Conservation (phyloP, 2,888 invertebrate genomes). For the Mermis nigrescens region DNA sequence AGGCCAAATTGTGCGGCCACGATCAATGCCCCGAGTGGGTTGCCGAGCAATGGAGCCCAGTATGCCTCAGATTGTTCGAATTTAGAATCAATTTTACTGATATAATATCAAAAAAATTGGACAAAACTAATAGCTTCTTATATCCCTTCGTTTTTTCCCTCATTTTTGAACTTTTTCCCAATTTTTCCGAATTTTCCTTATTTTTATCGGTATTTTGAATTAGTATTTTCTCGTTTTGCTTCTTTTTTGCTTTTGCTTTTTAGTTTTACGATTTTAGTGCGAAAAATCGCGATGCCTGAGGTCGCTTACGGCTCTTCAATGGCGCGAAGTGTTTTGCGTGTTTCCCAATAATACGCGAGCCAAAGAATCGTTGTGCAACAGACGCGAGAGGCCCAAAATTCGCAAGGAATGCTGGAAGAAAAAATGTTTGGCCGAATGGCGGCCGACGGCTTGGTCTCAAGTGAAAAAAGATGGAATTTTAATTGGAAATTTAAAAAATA, state of each 20-base stretch:
- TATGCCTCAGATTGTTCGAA: too few species aligned
- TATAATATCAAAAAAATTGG: too few species aligned
- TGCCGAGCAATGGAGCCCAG: slow-evolving; percentile 25
- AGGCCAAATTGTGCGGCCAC: slow-evolving; percentile 19
- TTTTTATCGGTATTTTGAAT: too few species aligned
- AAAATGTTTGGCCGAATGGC: slow-evolving; percentile 55
- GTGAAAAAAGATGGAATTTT: slow-evolving; percentile 39
- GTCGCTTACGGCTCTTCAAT: slow-evolving; percentile 55
- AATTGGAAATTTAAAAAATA: too few species aligned
- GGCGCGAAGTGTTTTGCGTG: slow-evolving; percentile 47
- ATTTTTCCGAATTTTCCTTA: too few species aligned
- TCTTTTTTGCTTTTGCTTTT: slow-evolving; percentile 18
- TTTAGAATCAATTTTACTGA: too few species aligned
- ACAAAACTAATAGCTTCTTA: too few species aligned
- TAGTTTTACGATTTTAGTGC: too few species aligned
- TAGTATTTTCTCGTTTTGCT: too few species aligned
- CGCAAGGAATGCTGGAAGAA: slow-evolving; percentile 59
- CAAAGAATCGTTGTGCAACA: slow-evolving; percentile 48
- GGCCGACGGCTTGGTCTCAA: slow-evolving; percentile 75
- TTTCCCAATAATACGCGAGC: slow-evolving; percentile 38
- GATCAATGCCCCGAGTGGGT: slow-evolving; percentile 29
- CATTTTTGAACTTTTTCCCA: too few species aligned
- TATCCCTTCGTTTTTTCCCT: too few species aligned
- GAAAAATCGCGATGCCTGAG: slow-evolving; percentile 53
- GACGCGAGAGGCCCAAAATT: slow-evolving; percentile 51